Evolutionary conservation across 1,140 invertebrate genomes (phyloP).

Genomic region (Drosophila orena): DNA sequence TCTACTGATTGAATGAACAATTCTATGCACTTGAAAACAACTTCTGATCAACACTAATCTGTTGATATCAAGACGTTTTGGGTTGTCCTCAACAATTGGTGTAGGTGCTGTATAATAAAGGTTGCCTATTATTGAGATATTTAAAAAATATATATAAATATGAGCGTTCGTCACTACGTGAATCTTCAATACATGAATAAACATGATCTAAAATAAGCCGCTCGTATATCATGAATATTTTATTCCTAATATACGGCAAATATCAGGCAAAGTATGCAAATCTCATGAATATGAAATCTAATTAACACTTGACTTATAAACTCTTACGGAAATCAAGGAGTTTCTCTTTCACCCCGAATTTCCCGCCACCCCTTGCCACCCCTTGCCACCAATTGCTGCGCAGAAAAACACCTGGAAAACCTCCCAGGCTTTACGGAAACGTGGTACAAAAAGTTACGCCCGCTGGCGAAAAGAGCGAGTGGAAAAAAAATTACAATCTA

Average conservation of each 20-base stretch:
- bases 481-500: conserved; percentile 53
- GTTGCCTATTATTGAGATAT: too few species aligned
- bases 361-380: neutral
- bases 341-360: neutral
- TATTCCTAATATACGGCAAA: neutral
- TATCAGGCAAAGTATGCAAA: conserved; percentile 9
- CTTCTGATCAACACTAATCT: too few species aligned
- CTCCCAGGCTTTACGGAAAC: conserved; percentile 24
- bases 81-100: too few species aligned
- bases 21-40: too few species aligned
- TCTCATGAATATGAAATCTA: conserved; percentile 40
- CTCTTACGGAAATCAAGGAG: conserved; percentile 36
- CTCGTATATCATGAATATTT: neutral
- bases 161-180: too few species aligned
- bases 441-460: conserved; percentile 56
- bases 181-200: too few species aligned
- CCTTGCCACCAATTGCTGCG: neutral
- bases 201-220: neutral
- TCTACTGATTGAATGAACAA: neutral
- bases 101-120: too few species aligned
- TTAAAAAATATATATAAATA: too few species aligned
- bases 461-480: conserved; percentile 17
- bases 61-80: too few species aligned
- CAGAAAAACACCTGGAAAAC: conserved; percentile 27
- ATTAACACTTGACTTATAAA: conserved; percentile 48